These are phyloP conservation scores for Phanerotoma sp. DNA, from an alignment of 2,888 invertebrate species.

Conservation along the genomic window DNA sequence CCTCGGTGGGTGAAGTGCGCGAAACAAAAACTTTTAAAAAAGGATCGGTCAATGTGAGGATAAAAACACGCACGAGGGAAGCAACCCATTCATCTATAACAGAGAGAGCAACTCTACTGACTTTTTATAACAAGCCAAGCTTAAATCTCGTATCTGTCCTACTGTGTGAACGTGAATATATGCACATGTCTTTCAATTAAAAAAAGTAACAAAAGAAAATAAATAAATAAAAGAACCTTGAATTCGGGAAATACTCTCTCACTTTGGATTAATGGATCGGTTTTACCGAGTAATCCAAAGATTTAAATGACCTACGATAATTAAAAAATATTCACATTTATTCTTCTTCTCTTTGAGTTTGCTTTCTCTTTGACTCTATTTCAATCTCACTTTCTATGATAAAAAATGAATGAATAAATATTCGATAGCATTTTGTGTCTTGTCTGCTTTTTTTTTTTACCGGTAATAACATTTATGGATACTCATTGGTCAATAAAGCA, in stretches of 20 bases:
- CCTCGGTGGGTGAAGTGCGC: not conserved
- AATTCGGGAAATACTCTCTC: not conserved
- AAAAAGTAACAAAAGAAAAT: not conserved
- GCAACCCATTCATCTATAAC: conserved; percentile 2
- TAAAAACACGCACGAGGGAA: not conserved
- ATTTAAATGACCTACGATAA: not conserved
- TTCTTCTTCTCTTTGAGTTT: not conserved
- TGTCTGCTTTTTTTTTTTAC: too few relatives aligned
- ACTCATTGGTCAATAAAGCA: too few relatives aligned
- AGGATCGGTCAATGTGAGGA: not conserved
- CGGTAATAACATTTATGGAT: too few relatives aligned
- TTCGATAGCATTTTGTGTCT: not conserved
- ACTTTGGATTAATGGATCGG: not conserved
- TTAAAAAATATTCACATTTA: not conserved
- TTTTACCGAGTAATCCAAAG: not conserved
- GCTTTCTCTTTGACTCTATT: not conserved
- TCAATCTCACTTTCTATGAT: not conserved
- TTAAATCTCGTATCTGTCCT: not conserved
- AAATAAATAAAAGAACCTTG: too few relatives aligned
- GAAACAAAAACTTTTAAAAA: not conserved
- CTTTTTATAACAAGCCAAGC: conserved; percentile 3
- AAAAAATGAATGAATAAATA: not conserved
- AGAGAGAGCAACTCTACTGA: not conserved
- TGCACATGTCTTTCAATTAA: not conserved
- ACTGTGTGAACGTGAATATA: not conserved